phyloP scores from a whole-genome alignment of 2,113 vertebrate genomes.

The Uropsilus gracilis region DNA sequence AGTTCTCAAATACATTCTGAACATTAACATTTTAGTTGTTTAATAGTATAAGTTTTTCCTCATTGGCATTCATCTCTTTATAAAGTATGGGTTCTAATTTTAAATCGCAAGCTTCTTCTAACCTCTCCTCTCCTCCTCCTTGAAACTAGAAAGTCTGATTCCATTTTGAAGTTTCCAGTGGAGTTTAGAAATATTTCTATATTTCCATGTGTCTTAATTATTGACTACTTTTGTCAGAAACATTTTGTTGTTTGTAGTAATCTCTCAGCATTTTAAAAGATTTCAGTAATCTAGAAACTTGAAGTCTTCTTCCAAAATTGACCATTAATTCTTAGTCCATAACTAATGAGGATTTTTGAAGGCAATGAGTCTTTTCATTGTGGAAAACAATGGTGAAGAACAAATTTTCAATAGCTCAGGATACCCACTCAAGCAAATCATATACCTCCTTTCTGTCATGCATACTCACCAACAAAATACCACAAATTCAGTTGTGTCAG shows the following conservation, averaged over 20 bases:
- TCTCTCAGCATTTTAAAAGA: background rate
- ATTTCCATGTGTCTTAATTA: background rate
- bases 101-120: background rate
- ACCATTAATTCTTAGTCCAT: background rate
- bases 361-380: background rate
- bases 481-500: background rate
- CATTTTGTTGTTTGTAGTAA: background rate
- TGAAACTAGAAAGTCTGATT: background rate
- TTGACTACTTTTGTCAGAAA: background rate
- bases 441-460: background rate
- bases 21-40: background rate
- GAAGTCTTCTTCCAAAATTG: background rate
- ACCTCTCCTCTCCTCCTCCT: background rate
- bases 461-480: background rate
- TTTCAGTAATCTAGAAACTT: background rate
- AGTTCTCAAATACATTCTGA: background rate
- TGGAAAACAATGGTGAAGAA: background rate
- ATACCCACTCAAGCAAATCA: background rate
- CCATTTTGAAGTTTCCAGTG: background rate
- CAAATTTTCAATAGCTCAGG: background rate
- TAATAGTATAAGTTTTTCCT: background rate
- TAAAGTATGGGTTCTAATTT: background rate
- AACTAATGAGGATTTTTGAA: background rate
- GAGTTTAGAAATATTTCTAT: background rate
- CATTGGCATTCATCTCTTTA: background rate